Conservation (phyloP, 2,113 vertebrate species). For the Ceyx melanurus region DNA sequence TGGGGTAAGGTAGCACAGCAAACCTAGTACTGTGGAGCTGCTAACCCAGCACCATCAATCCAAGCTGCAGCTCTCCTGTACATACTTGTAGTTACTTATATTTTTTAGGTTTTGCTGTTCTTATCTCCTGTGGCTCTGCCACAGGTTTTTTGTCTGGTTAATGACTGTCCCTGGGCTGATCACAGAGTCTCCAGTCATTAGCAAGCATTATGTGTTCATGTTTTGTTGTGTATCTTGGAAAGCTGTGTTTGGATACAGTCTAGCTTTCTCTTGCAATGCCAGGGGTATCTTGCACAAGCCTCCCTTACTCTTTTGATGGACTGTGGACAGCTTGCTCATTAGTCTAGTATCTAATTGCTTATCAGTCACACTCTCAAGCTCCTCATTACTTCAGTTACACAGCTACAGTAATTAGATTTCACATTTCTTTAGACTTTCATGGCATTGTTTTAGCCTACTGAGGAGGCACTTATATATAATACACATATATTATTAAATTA, state of each 20-base stretch:
- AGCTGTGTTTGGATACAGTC: not conserved
- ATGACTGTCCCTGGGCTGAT: not conserved
- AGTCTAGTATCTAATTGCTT: conserved; percentile 64
- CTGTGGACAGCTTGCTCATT: conserved; percentile 63
- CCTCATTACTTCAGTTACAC: conserved; percentile 58
- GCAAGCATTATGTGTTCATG: not conserved
- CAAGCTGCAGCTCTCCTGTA: not conserved
- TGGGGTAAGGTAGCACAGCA: not conserved
- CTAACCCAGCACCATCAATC: not conserved
- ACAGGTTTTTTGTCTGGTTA: not conserved
- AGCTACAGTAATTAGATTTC: conserved; percentile 67
- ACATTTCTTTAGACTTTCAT: conserved; percentile 54
- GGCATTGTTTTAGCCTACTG: conserved; percentile 48
- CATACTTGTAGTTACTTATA: not conserved
- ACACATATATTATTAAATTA: conserved; percentile 50
- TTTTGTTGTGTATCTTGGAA: not conserved
- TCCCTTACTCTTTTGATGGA: conserved; percentile 54
- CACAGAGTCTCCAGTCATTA: not conserved
- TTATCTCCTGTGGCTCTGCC: not conserved
- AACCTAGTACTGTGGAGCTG: not conserved
- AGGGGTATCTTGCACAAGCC: conserved; percentile 13
- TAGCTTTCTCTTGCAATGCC: conserved; percentile 6
- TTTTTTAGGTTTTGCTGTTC: not conserved
- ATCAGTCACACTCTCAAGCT: conserved; percentile 65
- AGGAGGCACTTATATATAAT: conserved; percentile 30